phyloP scores from a whole-genome alignment of 2,113 vertebrate species.

The Acanthisitta chloris region DNA sequence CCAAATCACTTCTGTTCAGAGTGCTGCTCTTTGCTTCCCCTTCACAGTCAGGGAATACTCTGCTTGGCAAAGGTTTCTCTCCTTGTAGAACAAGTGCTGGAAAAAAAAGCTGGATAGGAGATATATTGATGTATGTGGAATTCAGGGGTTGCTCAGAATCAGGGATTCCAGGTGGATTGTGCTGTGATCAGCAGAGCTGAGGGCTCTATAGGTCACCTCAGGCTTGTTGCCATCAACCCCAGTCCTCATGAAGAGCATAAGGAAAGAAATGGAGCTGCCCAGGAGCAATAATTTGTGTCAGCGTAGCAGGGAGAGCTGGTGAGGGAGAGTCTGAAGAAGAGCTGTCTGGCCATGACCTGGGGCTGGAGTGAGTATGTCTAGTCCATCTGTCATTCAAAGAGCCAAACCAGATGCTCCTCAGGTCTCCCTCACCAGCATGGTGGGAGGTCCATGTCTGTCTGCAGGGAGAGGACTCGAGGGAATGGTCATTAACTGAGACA shows the following conservation, averaged over 20 bases:
- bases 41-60: background rate
- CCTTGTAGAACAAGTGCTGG: background rate
- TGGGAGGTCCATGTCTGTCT: too few relatives aligned
- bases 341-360: background rate
- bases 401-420: background rate
- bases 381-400: background rate
- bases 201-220: background rate
- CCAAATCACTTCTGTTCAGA: background rate
- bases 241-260: rapidly evolving
- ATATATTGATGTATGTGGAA: background rate
- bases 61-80: background rate
- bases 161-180: background rate
- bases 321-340: background rate
- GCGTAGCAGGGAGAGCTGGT: background rate
- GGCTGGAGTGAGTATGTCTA: background rate
- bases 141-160: background rate
- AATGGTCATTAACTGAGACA: too few relatives aligned
- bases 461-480: too few relatives aligned
- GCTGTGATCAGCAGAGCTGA: background rate
- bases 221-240: background rate
- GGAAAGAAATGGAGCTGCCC: background rate
- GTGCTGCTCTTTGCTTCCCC: background rate
- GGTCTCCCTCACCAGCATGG: background rate
- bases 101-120: background rate
- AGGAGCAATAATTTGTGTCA: background rate